A percentile compares a stretch with the other conserved stretches of the same genome.
Evolutionary conservation across 2,888 invertebrate genomes (phyloP).

Genomic region (Eilema caniola): DNA sequence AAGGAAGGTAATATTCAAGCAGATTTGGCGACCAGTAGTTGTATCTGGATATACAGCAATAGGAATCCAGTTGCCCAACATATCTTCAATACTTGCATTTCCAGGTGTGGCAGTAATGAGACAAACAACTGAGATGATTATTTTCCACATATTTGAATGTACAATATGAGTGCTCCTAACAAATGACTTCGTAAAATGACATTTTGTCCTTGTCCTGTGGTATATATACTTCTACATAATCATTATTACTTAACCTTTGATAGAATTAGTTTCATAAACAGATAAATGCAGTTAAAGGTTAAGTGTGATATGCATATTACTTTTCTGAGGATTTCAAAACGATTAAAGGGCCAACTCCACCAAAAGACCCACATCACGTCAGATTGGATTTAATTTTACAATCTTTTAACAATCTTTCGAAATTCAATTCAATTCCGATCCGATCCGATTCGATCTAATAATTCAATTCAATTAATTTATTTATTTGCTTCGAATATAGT

Average conservation of each 20-base stretch:
- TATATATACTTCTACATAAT: not conserved
- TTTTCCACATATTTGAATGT: slow-evolving; percentile 3
- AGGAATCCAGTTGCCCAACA: not conserved
- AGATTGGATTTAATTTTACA: no score
- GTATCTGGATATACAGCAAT: not conserved
- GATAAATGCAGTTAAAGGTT: no score
- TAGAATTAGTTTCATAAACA: not conserved
- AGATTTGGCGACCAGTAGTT: not conserved
- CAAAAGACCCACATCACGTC: no score
- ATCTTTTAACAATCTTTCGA: no score
- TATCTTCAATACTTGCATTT: not conserved
- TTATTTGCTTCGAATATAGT: no score
- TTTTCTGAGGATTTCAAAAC: no score
- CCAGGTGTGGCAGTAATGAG: not conserved
- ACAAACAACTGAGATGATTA: not conserved
- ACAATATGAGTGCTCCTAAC: not conserved
- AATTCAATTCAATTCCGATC: no score
- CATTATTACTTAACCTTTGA: not conserved
- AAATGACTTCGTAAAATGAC: not conserved
- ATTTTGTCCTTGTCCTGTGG: not conserved
- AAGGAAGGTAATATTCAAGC: not conserved
- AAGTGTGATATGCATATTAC: no score
- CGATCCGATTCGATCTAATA: no score
- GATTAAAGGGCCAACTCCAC: no score
- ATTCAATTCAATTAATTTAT: no score